Evolutionary conservation across 2,797 vertebrate genomes (phyloP).

Genomic region (Euphonia xanthogaster): DNA sequence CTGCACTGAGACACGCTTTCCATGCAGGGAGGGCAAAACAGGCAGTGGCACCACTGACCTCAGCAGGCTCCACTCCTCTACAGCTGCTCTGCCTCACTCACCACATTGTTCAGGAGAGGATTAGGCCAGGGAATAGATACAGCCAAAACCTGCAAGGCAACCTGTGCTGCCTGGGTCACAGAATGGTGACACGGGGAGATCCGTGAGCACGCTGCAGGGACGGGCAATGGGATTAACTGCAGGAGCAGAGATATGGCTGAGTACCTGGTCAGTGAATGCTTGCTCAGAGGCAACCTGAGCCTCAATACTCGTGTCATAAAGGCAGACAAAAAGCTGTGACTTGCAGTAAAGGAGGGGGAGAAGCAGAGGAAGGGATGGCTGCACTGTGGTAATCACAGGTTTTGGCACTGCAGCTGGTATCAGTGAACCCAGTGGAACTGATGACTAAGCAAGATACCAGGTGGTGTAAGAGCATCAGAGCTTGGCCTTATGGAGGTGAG

Average conservation of each 20-base stretch:
- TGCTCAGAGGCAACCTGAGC: neutral
- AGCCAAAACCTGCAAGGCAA: neutral
- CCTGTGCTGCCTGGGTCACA: neutral
- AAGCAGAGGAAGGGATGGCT: neutral
- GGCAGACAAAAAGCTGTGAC: neutral
- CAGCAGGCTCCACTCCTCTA: neutral
- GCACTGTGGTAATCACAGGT: neutral
- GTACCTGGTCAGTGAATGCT: neutral
- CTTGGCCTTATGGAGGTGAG: neutral
- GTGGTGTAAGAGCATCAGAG: neutral
- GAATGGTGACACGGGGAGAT: accelerated
- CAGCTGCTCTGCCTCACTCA: neutral
- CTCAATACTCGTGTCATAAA: neutral
- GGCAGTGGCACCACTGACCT: neutral
- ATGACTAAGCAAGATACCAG: neutral
- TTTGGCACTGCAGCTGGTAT: neutral
- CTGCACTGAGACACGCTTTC: neutral
- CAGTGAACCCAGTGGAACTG: neutral
- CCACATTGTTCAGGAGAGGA: neutral
- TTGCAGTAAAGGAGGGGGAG: neutral
- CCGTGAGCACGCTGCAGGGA: accelerated
- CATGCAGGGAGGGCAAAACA: neutral
- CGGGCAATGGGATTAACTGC: neutral
- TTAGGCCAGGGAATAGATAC: neutral
- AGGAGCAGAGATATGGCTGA: neutral